Evolutionary conservation across 1,140 invertebrate species (phyloP).

Genomic region (Tribolium castaneum): DNA sequence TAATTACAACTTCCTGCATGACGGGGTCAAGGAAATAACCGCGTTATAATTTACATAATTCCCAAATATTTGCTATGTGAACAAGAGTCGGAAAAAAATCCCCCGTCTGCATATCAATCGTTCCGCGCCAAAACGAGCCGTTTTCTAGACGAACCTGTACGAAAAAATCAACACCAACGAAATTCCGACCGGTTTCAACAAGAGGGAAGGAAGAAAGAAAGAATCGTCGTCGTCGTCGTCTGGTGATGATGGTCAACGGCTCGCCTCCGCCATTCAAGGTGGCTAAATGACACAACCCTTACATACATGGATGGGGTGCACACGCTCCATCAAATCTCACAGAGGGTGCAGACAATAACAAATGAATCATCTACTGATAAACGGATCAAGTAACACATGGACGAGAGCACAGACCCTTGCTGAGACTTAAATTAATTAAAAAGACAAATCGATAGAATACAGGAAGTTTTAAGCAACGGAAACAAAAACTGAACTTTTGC

Average conservation of each 20-base stretch:
- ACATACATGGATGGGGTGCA: background rate
- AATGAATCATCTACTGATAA: conserved; percentile 60
- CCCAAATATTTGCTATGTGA: background rate
- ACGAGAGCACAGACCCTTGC: background rate
- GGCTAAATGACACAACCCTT: conserved; percentile 1
- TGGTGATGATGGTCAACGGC: background rate
- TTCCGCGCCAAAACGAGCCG: background rate
- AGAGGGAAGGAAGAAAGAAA: background rate
- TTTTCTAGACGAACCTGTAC: background rate
- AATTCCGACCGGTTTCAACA: background rate
- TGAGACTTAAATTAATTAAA: conserved; percentile 3
- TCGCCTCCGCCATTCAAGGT: background rate
- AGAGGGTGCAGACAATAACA: conserved; percentile 54
- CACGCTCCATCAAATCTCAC: background rate
- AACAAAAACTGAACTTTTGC: background rate
- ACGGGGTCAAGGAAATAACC: background rate
- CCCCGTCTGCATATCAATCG: background rate
- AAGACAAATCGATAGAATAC: background rate
- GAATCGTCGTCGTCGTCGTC: background rate
- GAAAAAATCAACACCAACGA: background rate
- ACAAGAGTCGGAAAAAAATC: no score
- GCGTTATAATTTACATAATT: conserved; percentile 13
- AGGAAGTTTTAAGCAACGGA: background rate
- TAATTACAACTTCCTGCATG: background rate
- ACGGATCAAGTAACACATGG: conserved; percentile 59